Conservation (phyloP, 2,888 invertebrate species). For the Glyphotaelius pellucidus region DNA sequence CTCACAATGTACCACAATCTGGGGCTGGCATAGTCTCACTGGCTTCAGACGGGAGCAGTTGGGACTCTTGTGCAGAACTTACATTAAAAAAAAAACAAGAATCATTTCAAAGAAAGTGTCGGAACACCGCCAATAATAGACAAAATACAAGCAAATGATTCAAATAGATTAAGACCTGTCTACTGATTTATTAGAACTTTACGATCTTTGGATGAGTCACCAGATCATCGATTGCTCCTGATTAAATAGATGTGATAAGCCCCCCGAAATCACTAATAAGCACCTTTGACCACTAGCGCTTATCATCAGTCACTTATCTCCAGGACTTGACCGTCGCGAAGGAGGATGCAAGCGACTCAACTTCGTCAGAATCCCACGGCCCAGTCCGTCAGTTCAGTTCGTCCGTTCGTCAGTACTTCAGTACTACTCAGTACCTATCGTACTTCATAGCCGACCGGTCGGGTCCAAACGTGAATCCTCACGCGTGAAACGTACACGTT, state of each 20-base stretch:
- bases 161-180: too few species aligned
- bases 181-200: not conserved
- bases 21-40: too few species aligned
- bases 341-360: not conserved
- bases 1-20: too few species aligned
- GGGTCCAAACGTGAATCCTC: not conserved
- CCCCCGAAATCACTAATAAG: not conserved
- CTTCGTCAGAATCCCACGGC: too few species aligned
- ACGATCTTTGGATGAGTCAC: not conserved
- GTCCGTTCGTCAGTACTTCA: too few species aligned
- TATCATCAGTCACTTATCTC: not conserved
- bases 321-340: not conserved
- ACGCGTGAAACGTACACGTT: not conserved
- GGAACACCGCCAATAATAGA: not conserved
- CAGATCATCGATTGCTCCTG: not conserved
- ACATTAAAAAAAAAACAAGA: too few species aligned
- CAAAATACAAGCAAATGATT: too few species aligned
- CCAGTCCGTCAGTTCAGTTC: not conserved
- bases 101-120: too few species aligned
- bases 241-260: not conserved
- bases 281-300: not conserved
- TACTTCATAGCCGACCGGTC: not conserved
- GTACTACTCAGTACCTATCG: not conserved
- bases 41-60: too few species aligned
- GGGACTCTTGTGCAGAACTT: too few species aligned